Conservation (phyloP, 2,888 invertebrate genomes). For the Thumatha senex region DNA sequence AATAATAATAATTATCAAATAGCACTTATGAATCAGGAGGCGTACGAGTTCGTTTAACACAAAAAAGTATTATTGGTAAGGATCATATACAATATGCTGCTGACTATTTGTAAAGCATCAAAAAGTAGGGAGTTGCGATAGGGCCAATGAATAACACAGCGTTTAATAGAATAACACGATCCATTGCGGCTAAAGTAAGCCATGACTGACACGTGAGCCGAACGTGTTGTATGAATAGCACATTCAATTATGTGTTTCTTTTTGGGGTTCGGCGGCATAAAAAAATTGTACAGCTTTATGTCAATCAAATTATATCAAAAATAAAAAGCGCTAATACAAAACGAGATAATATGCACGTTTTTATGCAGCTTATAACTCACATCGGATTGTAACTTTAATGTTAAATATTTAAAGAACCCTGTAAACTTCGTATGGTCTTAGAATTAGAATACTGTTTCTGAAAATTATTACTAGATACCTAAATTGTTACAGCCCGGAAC, state of each 20-base stretch:
- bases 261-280: constrained; percentile 20
- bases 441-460: too few species aligned
- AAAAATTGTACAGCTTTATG: neutral
- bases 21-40: neutral
- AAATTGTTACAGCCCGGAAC: too few species aligned
- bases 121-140: constrained; percentile 64
- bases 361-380: too few species aligned
- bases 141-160: constrained; percentile 76
- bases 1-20: neutral
- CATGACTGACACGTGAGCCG: constrained; percentile 81
- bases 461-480: too few species aligned
- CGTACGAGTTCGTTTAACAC: neutral
- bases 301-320: neutral
- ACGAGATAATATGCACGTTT: too few species aligned
- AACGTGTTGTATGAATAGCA: constrained; percentile 57
- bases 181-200: constrained; percentile 63
- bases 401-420: too few species aligned
- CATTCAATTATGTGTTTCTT: constrained; percentile 52
- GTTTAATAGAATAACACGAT: constrained; percentile 75
- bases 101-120: constrained; percentile 56
- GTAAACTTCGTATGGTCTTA: too few species aligned
- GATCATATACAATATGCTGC: constrained; percentile 55
- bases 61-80: constrained; percentile 49
- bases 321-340: neutral
- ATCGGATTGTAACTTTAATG: too few species aligned